Percentiles rank a stretch among this genome's conserved stretches.
Conservation (phyloP, 2,113 vertebrate genomes). For the human region GRCh38 chr2:31108501-31109000, state of each 20-base stretch:
- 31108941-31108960: not conserved
- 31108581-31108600: not conserved
- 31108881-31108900: not conserved
- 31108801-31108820: not conserved
- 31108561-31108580: not conserved
- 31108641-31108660: constrained; percentile 57
- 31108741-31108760: not conserved
- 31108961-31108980: not conserved
- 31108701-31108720: not conserved
- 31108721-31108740: not conserved
- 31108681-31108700: not conserved
- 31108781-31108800: not conserved
- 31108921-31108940: not conserved
- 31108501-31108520: not conserved
- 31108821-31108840: not conserved
- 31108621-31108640: constrained; percentile 46
- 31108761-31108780: constrained; percentile 10
- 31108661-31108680: not conserved
- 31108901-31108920: not conserved
- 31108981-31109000: not conserved
- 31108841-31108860: not conserved
- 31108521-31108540: not conserved
- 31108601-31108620: not conserved
- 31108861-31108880: not conserved
- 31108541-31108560: not conserved